phyloP scores from a whole-genome alignment of 1,140 invertebrate genomes.

The Meloidogyne hapla region DNA sequence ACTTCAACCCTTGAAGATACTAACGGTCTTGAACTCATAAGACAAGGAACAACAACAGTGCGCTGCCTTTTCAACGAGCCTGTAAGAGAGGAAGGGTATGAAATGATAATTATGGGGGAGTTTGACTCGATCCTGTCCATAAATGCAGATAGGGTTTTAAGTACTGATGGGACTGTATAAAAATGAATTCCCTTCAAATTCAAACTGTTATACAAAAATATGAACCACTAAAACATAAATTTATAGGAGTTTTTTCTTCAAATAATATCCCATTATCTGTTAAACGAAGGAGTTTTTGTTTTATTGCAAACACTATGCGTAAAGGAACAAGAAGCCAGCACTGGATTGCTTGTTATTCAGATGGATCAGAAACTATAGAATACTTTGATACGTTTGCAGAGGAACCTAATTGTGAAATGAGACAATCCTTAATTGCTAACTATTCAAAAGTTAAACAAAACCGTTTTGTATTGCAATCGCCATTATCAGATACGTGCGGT shows the following conservation, averaged over 20 bases:
- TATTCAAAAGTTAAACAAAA: conserved; percentile 13
- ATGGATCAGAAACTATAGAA: neutral
- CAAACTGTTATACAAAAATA: conserved; percentile 9
- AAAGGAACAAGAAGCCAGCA: conserved; percentile 1
- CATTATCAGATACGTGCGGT: conserved; percentile 9
- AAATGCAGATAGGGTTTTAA: conserved; percentile 25
- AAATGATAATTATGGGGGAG: conserved; percentile 30
- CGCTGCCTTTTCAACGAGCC: neutral
- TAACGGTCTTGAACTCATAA: conserved; percentile 32
- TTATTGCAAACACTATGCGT: conserved; percentile 16
- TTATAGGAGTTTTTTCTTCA: conserved; percentile 25
- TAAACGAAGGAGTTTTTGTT: conserved; percentile 1
- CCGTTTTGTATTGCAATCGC: neutral
- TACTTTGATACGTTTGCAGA: conserved; percentile 24
- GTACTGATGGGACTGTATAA: conserved; percentile 31
- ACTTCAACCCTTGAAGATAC: conserved; percentile 27
- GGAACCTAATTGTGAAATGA: conserved; percentile 9
- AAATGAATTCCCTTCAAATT: conserved; percentile 26
- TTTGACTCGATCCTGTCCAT: conserved; percentile 33
- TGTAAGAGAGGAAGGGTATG: neutral
- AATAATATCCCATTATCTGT: conserved; percentile 12
- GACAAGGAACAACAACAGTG: conserved; percentile 29
- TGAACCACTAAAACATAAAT: conserved; percentile 10
- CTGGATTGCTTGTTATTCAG: conserved; percentile 7
- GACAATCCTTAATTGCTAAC: neutral